Conservation (phyloP, 2,888 invertebrate species). For the Pseudoips prasinana region DNA sequence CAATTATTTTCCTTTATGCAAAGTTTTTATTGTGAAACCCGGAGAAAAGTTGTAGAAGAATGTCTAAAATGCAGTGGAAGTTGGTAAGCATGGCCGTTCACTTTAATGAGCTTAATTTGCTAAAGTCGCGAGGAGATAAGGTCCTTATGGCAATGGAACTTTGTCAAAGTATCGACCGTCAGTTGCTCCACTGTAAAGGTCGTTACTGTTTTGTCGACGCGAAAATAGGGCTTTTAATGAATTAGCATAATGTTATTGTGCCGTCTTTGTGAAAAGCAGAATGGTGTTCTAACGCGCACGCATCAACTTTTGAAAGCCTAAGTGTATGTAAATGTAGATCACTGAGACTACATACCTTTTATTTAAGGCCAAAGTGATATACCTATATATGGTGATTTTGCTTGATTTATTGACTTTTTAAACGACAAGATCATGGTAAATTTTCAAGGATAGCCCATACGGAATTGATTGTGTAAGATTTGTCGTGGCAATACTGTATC, state of each 20-base stretch:
- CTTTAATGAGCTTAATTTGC: conserved; percentile 70
- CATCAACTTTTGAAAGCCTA: too few species aligned
- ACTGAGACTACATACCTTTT: too few species aligned
- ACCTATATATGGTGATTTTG: too few species aligned
- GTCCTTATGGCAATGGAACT: conserved; percentile 42
- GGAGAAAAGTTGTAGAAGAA: conserved; percentile 29
- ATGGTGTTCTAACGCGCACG: too few species aligned
- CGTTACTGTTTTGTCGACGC: conserved; percentile 1
- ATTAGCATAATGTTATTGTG: background rate
- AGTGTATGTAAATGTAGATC: too few species aligned
- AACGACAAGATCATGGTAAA: too few species aligned
- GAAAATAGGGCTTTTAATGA: conserved; percentile 3
- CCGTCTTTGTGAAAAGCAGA: too few species aligned
- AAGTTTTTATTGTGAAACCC: conserved; percentile 26
- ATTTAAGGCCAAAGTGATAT: too few species aligned
- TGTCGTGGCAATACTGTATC: too few species aligned
- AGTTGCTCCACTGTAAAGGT: background rate
- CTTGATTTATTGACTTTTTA: too few species aligned
- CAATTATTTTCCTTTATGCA: conserved; percentile 28
- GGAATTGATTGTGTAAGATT: too few species aligned
- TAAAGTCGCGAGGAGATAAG: conserved; percentile 47
- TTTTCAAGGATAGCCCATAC: too few species aligned
- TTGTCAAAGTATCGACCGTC: conserved; percentile 39
- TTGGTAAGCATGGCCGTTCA: conserved; percentile 32
- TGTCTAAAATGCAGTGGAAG: conserved; percentile 37